Percentiles rank a stretch among this genome's conserved stretches.
Conservation (phyloP, 2,888 invertebrate genomes). For the Apodemia mormo region DNA sequence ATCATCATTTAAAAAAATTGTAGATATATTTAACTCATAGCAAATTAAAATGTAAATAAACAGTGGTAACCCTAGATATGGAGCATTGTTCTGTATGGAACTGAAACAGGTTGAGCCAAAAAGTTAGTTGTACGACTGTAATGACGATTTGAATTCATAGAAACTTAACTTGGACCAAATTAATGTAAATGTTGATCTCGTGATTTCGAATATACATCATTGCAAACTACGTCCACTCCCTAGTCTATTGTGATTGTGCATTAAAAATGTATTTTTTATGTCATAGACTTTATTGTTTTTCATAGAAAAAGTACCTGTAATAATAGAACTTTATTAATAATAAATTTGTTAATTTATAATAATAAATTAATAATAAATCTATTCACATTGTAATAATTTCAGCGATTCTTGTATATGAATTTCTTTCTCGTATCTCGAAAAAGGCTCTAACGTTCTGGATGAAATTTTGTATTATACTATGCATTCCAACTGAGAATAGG, state of each 20-base stretch:
- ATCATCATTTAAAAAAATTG: no score
- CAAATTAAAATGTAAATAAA: neutral
- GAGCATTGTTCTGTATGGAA: conserved; percentile 49
- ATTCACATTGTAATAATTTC: neutral
- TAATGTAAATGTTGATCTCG: conserved; percentile 64
- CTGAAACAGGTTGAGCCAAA: conserved; percentile 72
- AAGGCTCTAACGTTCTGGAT: no score
- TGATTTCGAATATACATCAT: conserved; percentile 48
- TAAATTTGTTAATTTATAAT: no score
- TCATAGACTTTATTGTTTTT: neutral
- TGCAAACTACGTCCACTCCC: conserved; percentile 36
- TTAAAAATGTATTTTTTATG: neutral
- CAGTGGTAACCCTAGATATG: conserved; percentile 9
- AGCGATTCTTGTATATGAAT: neutral
- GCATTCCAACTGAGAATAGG: no score
- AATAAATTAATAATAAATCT: no score
- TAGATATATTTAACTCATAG: no score
- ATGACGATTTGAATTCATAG: conserved; percentile 58
- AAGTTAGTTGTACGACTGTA: conserved; percentile 60
- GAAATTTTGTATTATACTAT: no score
- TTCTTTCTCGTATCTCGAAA: neutral
- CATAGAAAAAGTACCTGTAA: neutral
- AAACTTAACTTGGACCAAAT: conserved; percentile 70
- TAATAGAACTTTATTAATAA: no score
- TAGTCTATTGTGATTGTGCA: conserved; percentile 7